These are phyloP conservation scores for Hemiprocne comata DNA, from an alignment of 2,113 vertebrate species.

Conservation along the genomic window DNA sequence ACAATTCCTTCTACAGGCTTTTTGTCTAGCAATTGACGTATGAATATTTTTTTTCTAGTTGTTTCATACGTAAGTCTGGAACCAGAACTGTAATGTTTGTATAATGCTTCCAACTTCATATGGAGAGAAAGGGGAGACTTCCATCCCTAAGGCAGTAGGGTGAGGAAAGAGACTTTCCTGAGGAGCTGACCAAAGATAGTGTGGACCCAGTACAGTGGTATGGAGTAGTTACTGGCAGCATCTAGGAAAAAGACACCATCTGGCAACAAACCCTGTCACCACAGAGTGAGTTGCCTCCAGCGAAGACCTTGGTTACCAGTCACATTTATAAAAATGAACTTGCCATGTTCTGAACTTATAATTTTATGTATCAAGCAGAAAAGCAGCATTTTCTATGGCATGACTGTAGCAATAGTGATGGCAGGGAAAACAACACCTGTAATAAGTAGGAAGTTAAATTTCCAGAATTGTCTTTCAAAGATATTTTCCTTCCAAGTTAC, in stretches of 20 bases:
- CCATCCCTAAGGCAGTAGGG: fast-evolving
- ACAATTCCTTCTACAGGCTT: not conserved
- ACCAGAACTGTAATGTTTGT: not conserved
- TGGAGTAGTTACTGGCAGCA: not conserved
- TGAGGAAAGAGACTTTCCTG: not conserved
- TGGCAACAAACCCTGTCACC: not conserved
- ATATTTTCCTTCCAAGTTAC: not conserved
- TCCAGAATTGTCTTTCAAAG: not conserved
- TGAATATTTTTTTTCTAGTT: not conserved
- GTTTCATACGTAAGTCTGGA: not conserved
- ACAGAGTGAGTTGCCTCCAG: not conserved
- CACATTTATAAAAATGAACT: not conserved
- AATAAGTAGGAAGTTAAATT: not conserved
- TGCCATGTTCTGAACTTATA: not conserved
- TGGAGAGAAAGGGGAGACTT: not conserved
- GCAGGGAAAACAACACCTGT: not conserved
- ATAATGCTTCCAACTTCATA: not conserved
- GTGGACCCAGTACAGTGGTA: too few relatives aligned
- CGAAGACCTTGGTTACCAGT: not conserved
- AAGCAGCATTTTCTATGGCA: not conserved
- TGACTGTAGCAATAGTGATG: not conserved
- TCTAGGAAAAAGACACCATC: not conserved
- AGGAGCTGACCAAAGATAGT: not conserved
- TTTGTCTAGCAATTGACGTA: not conserved
- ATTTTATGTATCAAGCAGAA: not conserved